phyloP scores from a whole-genome alignment of 1,140 invertebrate genomes.

The Camponotus pennsylvanicus region DNA sequence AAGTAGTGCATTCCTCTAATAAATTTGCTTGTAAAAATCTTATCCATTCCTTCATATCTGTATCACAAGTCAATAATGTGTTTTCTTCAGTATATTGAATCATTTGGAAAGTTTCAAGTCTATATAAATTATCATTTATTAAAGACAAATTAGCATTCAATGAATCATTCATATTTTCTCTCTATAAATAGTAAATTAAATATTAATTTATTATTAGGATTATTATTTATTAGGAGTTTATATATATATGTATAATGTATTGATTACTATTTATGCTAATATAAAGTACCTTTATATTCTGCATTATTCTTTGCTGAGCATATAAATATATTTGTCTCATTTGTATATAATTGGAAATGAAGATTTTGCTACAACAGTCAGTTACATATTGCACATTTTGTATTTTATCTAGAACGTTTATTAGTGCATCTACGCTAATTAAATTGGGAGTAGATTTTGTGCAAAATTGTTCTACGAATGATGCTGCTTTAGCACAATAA shows the following conservation, averaged over 20 bases:
- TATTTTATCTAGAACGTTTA: conserved; percentile 78
- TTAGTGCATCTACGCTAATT: conserved; percentile 68
- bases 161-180: conserved; percentile 39
- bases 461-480: conserved; percentile 78
- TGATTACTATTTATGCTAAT: conserved; percentile 33
- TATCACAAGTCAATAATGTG: conserved; percentile 30
- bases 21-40: conserved; percentile 79
- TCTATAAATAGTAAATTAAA: conserved; percentile 55
- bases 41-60: conserved; percentile 78
- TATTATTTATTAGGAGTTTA: no score
- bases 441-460: conserved; percentile 57
- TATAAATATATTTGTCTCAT: conserved; percentile 78
- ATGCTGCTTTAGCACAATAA: conserved; percentile 79
- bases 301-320: conserved; percentile 75
- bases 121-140: conserved; percentile 75
- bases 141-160: conserved; percentile 57
- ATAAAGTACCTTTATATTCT: conserved; percentile 68
- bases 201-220: not conserved
- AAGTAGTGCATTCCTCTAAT: conserved; percentile 76
- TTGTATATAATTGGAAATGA: conserved; percentile 76
- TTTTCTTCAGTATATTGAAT: conserved; percentile 63
- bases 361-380: conserved; percentile 82
- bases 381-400: conserved; percentile 79
- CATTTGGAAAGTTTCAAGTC: conserved; percentile 81
- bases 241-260: not conserved